Base-by-base conservation (phyloP, 2,797 vertebrate genomes). In the Typhlichthys eigenmanni region DNA sequence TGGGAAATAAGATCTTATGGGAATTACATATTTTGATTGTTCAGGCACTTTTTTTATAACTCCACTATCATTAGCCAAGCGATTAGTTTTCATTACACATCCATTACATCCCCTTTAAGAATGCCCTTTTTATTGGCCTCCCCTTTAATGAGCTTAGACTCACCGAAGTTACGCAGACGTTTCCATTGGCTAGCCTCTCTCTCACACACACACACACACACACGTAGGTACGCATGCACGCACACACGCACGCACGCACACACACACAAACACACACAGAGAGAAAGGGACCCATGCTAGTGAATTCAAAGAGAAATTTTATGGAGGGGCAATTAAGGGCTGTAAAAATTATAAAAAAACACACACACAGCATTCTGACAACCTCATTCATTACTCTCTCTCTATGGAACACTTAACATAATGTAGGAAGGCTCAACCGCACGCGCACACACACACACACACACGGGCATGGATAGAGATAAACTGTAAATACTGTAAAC, bases 71-170 rank as follows among this genome's bases (percentile, higher is more conserved):
- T 87, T 86, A 86, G 72, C 55, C 13, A 47, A 47, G 32, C 70
- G 69, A 85, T 85, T 77, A 80, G 75, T 68, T 76, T 87, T 82
- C 82, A 86, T 86, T 82, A 76, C 68, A 76, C 70, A 79, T 80
- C 76, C 82, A 84, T 87, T 81, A 81, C 78, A 70, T 69, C 66
- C 65, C 68, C 73, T 88, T 84, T 76, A 79, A 82, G 71, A 64
- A 60, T 72, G 72, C 45, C 84, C 78, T 81, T 72, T 79, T 64
- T 72, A 50, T 64, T 79, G 67, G 57, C 73, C 71, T 69, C 70
- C 57, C 52, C 71, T 55, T 72, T 87, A 84, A 85, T 87, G 82
- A 78, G 82, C 62, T 68, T 67, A 43, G 73, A 69, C 69, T 66
- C 71, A 65, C 68, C 72, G 72, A 70, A 73, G 68, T 73, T 72